Percentiles rank a stretch among this genome's conserved stretches.
Conservation (phyloP, 1,140 invertebrate genomes). For the Caenorhabditis latens region DNA sequence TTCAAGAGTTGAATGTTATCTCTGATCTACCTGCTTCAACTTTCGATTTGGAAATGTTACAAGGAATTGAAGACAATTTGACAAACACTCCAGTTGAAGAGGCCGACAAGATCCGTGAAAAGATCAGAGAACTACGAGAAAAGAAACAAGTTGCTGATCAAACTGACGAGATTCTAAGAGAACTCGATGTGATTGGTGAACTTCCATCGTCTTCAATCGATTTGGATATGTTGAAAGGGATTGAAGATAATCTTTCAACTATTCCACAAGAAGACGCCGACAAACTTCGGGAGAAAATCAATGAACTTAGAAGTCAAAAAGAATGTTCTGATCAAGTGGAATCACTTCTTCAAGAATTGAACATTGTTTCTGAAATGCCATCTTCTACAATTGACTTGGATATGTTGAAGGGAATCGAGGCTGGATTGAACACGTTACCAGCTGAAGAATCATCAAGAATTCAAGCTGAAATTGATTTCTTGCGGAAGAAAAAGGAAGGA, state of each 20-base stretch:
- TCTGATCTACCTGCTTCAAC: background rate
- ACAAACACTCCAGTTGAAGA: background rate
- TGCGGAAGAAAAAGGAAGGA: background rate
- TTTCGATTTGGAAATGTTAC: background rate
- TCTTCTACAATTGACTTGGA: conserved; percentile 9
- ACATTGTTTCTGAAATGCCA: conserved; percentile 3
- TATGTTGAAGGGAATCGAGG: conserved; percentile 16
- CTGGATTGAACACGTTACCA: background rate
- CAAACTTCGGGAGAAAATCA: conserved; percentile 49
- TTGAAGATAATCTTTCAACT: background rate
- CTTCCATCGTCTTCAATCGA: background rate
- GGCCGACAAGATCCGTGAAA: background rate
- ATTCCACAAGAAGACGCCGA: background rate
- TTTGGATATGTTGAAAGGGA: conserved; percentile 21
- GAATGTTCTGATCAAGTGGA: background rate
- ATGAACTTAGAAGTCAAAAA: conserved; percentile 10
- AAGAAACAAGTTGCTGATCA: background rate
- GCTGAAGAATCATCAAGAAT: background rate
- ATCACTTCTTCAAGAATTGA: background rate
- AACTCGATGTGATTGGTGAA: background rate
- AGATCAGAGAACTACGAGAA: background rate
- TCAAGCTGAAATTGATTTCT: background rate
- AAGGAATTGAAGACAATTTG: conserved; percentile 40
- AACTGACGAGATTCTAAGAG: background rate
- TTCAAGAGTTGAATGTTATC: conserved; percentile 22